phyloP scores from a whole-genome alignment of 1,140 invertebrate genomes.

The Drosophila burlai region DNA sequence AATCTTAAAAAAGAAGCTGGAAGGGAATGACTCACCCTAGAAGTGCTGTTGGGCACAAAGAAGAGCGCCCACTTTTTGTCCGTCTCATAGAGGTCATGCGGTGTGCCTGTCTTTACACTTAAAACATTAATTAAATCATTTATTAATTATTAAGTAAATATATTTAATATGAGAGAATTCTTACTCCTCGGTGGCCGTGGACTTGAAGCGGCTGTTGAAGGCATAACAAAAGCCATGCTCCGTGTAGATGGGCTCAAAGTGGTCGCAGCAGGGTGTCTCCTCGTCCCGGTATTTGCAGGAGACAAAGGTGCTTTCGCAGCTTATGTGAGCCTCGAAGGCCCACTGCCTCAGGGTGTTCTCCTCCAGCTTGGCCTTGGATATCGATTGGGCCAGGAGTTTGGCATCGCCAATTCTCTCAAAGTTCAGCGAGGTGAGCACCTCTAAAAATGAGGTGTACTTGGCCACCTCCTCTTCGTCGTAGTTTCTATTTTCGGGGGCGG shows the following conservation, averaged over 20 bases:
- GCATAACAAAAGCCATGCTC: constrained; percentile 90
- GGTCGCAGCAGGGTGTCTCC: constrained; percentile 87
- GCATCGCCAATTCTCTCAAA: constrained; percentile 77
- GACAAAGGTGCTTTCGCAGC: constrained; percentile 66
- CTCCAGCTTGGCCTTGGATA: constrained; percentile 52
- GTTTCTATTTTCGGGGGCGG: constrained; percentile 30
- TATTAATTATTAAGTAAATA: too few species aligned
- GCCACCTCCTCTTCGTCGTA: constrained; percentile 59
- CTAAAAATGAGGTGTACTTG: constrained; percentile 73
- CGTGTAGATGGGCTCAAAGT: constrained; percentile 88
- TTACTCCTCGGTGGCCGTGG: constrained; percentile 71
- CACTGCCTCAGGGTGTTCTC: constrained; percentile 64
- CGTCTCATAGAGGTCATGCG: constrained; percentile 83
- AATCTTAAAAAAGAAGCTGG: too few species aligned
- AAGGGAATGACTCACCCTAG: constrained; percentile 47
- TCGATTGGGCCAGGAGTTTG: constrained; percentile 39
- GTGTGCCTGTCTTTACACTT: constrained; percentile 65
- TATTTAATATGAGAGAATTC: constrained; percentile 40
- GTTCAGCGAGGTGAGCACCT: constrained; percentile 78
- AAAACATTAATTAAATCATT: background rate
- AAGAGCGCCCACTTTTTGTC: constrained; percentile 84
- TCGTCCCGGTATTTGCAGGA: constrained; percentile 88
- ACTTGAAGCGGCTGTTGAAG: constrained; percentile 88
- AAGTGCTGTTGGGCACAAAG: constrained; percentile 75
- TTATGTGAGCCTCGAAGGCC: constrained; percentile 65